Conservation (phyloP, 2,888 invertebrate species). For the Agapostemon virescens region DNA sequence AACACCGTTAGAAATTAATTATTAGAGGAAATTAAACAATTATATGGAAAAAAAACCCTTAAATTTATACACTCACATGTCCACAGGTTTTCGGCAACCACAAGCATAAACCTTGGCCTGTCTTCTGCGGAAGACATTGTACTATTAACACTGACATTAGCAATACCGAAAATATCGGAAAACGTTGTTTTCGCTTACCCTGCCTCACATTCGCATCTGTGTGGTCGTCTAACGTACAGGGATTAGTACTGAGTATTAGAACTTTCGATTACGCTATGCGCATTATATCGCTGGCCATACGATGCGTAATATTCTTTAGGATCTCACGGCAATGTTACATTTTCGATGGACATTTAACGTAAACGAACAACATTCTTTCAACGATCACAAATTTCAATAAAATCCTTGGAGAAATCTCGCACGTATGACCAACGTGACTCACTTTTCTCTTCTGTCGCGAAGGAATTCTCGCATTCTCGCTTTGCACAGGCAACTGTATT, state of each 20-base stretch:
- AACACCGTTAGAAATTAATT: neutral
- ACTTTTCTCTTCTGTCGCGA: conserved; percentile 63
- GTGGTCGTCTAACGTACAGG: conserved; percentile 65
- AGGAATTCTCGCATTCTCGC: conserved; percentile 59
- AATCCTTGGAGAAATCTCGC: conserved; percentile 37
- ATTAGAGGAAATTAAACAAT: neutral
- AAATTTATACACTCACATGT: conserved; percentile 43
- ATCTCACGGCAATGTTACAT: neutral
- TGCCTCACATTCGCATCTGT: conserved; percentile 65
- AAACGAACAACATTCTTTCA: neutral
- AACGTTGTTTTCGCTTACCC: conserved; percentile 62
- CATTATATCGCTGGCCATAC: conserved; percentile 57
- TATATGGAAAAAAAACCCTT: neutral
- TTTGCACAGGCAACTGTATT: conserved; percentile 57
- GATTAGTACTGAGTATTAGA: conserved; percentile 71
- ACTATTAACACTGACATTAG: neutral
- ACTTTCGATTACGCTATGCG: conserved; percentile 59
- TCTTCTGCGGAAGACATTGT: conserved; percentile 33
- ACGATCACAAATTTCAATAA: neutral
- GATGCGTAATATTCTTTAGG: conserved; percentile 43
- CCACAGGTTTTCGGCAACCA: conserved; percentile 58
- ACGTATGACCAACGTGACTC: conserved; percentile 64
- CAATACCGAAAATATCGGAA: neutral
- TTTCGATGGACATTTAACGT: neutral
- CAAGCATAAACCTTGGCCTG: conserved; percentile 57